A percentile compares a stretch with the other conserved stretches of the same genome.
Conservation (phyloP, 2,113 vertebrate genomes). For the Burhinus bistriatus region DNA sequence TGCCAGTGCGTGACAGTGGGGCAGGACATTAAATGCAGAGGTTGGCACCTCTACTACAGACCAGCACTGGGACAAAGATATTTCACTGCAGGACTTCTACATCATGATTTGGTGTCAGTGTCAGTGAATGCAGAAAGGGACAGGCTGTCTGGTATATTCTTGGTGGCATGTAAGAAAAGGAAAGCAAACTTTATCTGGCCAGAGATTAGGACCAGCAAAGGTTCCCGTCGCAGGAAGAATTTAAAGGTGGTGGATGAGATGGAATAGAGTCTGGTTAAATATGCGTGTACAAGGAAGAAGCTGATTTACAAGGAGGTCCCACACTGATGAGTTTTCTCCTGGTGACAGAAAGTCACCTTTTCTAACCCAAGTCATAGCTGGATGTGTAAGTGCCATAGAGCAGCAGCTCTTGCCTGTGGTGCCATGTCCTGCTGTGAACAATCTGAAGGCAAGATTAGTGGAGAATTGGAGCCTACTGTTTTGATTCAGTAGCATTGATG, state of each 20-base stretch:
- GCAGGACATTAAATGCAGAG: background rate
- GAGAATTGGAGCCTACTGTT: constrained; percentile 32
- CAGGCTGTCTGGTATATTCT: background rate
- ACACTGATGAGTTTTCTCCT: background rate
- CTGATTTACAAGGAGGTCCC: background rate
- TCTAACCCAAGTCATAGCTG: background rate
- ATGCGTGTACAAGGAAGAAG: background rate
- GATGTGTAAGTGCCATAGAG: background rate
- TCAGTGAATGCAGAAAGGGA: background rate
- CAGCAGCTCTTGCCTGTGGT: background rate
- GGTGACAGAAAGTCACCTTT: background rate
- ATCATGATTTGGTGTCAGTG: background rate
- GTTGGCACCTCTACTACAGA: background rate
- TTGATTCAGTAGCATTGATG: background rate
- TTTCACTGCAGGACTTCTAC: background rate
- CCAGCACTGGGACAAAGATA: background rate
- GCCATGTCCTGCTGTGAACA: background rate
- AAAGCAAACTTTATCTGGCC: background rate
- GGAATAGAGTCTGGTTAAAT: background rate
- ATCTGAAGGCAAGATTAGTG: constrained; percentile 17
- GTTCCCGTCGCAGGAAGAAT: background rate
- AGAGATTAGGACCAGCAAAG: background rate
- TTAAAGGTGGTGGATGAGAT: background rate
- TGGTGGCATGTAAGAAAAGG: background rate
- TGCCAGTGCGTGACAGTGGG: background rate